These are phyloP conservation scores for Taphrorychus bicolor DNA, from an alignment of 2,888 invertebrate species.

Conservation along the genomic window DNA sequence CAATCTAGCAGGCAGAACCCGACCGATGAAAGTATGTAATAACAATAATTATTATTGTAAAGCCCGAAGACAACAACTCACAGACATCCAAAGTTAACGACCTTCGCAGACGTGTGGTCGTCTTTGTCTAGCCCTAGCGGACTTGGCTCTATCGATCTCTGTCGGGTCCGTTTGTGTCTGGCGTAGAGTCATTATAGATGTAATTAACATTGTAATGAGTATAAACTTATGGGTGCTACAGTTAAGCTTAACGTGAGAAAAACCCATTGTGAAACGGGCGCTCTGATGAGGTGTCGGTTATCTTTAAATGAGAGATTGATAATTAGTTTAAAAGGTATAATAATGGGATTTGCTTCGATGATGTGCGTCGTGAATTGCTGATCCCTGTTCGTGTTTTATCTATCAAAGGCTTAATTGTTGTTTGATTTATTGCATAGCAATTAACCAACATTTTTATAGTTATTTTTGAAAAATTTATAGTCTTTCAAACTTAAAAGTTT, in stretches of 20 bases:
- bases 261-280: constrained; percentile 5
- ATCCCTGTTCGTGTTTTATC: too few species aligned
- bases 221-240: constrained; percentile 12
- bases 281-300: constrained; percentile 7
- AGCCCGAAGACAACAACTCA: constrained; percentile 17
- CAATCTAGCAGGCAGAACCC: not conserved
- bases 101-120: constrained; percentile 7
- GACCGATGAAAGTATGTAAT: constrained; percentile 15
- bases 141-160: constrained; percentile 10
- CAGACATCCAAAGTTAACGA: constrained; percentile 27
- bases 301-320: not conserved
- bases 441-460: too few species aligned
- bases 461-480: too few species aligned
- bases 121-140: not conserved
- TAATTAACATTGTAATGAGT: constrained; percentile 26
- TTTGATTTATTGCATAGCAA: too few species aligned
- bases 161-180: constrained; percentile 4
- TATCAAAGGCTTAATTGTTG: too few species aligned
- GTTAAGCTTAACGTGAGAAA: constrained; percentile 18
- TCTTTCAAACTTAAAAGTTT: too few species aligned
- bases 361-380: not conserved
- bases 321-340: not conserved
- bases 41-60: constrained; percentile 22
- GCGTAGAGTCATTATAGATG: constrained; percentile 17
- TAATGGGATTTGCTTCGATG: not conserved